Evolutionary conservation across 2,888 invertebrate genomes (phyloP), one percentile per base, ranked within the genome.

Genomic region (Nezara viridula): DNA sequence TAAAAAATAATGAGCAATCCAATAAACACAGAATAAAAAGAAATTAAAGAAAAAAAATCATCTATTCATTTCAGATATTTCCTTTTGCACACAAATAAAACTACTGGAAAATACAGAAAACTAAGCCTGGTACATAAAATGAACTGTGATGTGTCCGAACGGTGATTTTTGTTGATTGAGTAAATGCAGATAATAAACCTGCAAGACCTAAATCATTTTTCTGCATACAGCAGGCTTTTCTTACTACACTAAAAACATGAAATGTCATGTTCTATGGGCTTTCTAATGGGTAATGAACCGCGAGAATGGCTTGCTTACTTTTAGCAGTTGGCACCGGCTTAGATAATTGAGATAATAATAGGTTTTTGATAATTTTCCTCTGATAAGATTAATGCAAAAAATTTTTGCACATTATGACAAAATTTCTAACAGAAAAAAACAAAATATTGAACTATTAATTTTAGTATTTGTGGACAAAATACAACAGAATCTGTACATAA

Each of bases 81-180:
- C 77, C 77, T 77, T 77, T 77, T 77, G 77, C 77, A 77, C 77
- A 40, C 40, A 10, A 40, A 77, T 40, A 40, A 40, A 77, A 77
- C 40, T 21, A 77, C 21, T 21, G 4, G 9, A 40, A 52, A 37
- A 37, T 14, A 77, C n/a, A 77, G 77, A 77, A 77, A 77, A 77
- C 77, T 77, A 77, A 77, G 77, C 77, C 77, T 77, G 77, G 77
- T 77, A 77, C 40, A 77, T 40, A 12, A 60, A 60, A 60, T 55
- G 12, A n/a, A 55, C 55, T n/a, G n/a, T n/a, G n/a, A n/a, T 32
- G 27, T 27, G 27, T 55, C 16, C 60, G 27, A 60, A 16, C 16
- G 27, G 27, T 60, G 60, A 60, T 27, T 27, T 16, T 60, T 60
- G 19, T 27, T 60, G 27, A 32, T 27, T 32, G 60, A 60, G 27